These are phyloP conservation scores for Oplegnathus fasciatus DNA, from an alignment of 2,113 vertebrate genomes.

Conservation along the genomic window DNA sequence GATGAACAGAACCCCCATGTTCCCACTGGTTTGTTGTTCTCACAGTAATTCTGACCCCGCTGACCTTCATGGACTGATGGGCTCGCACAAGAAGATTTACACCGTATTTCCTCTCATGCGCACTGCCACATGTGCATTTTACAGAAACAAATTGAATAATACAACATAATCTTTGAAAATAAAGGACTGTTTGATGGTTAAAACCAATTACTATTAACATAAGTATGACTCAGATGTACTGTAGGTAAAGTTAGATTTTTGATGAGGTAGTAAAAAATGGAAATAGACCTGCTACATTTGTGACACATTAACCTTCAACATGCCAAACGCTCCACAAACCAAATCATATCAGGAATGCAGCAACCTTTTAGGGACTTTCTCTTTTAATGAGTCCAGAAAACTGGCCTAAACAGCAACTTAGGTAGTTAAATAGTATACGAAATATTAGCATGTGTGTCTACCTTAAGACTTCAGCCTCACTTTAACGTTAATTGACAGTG, in stretches of 20 bases:
- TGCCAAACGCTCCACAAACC: background rate
- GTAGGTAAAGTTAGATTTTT: slow-evolving; percentile 3
- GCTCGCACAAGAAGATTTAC: background rate
- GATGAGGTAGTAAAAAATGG: slow-evolving; percentile 28
- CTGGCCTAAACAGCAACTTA: background rate
- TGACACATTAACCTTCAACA: slow-evolving; percentile 21
- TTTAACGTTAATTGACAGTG: background rate
- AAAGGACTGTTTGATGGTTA: background rate
- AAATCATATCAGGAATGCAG: background rate
- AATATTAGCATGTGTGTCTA: background rate
- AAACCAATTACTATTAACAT: background rate
- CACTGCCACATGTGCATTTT: background rate
- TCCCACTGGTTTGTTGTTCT: slow-evolving; percentile 12
- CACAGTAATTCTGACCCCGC: background rate
- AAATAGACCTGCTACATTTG: background rate
- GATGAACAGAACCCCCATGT: background rate
- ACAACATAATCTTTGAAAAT: background rate
- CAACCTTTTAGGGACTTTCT: background rate
- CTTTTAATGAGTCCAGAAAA: background rate
- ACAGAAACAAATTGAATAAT: background rate
- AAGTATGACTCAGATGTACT: background rate
- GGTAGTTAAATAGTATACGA: background rate
- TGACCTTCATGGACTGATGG: slow-evolving; percentile 1
- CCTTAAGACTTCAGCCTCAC: background rate
- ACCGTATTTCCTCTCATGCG: background rate